Conservation (phyloP, 2,113 vertebrate species). For the Amblyornis subalaris region DNA sequence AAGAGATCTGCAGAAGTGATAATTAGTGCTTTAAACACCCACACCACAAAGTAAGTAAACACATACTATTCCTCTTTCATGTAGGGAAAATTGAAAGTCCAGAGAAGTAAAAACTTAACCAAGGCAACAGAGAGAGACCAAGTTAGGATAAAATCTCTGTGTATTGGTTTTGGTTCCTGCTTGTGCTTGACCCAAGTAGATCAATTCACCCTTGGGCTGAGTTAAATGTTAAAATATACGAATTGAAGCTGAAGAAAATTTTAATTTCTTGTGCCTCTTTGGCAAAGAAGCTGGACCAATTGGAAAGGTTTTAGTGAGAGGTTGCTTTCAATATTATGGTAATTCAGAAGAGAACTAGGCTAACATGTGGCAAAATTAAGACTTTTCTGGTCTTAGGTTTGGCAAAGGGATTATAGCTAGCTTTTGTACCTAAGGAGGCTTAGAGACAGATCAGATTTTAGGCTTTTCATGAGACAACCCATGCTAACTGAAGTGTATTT, state of each 20-base stretch:
- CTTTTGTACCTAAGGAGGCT: not conserved
- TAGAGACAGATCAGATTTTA: not conserved
- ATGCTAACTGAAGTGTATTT: not conserved
- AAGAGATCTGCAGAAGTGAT: constrained; percentile 27
- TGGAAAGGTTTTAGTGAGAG: not conserved
- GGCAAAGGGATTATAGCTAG: not conserved
- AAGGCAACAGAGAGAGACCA: not conserved
- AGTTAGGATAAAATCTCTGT: not conserved
- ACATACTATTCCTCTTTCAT: constrained; percentile 6
- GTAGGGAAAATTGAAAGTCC: not conserved
- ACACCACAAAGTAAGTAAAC: not conserved
- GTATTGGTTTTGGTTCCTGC: not conserved
- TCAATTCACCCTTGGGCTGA: not conserved
- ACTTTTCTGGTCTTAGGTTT: not conserved
- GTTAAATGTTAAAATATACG: not conserved
- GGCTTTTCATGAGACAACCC: not conserved
- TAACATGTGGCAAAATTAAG: not conserved
- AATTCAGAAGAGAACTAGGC: not conserved
- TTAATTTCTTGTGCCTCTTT: not conserved
- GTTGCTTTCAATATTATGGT: not conserved
- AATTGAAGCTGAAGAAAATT: not conserved
- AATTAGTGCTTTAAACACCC: constrained; percentile 35
- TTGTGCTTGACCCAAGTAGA: not conserved
- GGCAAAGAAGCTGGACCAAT: not conserved
- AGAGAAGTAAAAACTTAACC: constrained; percentile 4